A percentile compares a stretch with the other conserved stretches of the same genome.
These are phyloP conservation scores for Galago senegalensis DNA, from an alignment of 2,797 vertebrate species.

Conservation along the genomic window DNA sequence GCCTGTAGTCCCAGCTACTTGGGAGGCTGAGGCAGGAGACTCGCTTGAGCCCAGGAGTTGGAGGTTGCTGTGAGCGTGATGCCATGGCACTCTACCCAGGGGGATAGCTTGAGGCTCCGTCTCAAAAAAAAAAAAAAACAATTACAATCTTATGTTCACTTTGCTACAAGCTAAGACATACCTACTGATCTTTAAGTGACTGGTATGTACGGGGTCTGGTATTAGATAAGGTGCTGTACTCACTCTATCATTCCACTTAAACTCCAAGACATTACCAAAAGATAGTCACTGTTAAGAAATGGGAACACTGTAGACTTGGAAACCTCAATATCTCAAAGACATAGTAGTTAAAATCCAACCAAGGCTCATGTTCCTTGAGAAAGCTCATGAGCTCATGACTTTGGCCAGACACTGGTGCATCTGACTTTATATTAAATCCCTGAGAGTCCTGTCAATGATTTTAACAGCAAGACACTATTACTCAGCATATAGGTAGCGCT, in stretches of 20 bases:
- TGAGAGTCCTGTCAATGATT: background rate
- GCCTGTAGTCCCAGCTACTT: too few relatives aligned
- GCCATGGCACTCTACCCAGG: too few relatives aligned
- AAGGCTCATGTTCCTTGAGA: background rate
- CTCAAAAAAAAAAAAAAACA: background rate
- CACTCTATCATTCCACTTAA: background rate
- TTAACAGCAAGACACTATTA: background rate
- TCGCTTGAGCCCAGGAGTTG: too few relatives aligned
- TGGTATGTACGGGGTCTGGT: background rate
- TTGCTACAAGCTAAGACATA: background rate
- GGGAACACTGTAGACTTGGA: background rate
- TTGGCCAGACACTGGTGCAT: background rate
- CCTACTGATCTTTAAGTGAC: background rate
- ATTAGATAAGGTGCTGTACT: background rate
- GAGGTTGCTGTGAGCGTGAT: too few relatives aligned
- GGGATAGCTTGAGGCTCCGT: too few relatives aligned
- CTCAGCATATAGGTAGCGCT: background rate
- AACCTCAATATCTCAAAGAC: background rate
- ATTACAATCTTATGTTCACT: background rate
- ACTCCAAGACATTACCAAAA: background rate
- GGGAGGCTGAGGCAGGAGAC: too few relatives aligned
- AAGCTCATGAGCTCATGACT: background rate
- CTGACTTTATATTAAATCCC: background rate
- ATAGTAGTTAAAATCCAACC: background rate
- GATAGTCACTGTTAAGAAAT: too few relatives aligned